Percentiles rank a stretch among this genome's conserved stretches.
Conservation (phyloP, 1,140 invertebrate species). For the Drosophila seguyi region DNA sequence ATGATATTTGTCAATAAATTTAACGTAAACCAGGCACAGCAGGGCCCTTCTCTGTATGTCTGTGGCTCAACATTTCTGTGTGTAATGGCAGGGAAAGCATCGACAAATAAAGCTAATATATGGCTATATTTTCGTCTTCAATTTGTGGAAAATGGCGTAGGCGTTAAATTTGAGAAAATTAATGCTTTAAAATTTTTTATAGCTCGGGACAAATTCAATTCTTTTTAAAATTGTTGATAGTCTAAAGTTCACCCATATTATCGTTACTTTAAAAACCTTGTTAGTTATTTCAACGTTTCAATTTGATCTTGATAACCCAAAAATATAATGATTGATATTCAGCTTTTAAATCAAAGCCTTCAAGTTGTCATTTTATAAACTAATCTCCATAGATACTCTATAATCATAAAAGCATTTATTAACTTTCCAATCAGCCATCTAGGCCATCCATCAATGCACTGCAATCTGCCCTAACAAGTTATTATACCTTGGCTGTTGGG, state of each 20-base stretch:
- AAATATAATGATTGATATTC: constrained; percentile 2
- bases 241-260: too few species aligned
- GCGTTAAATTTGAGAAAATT: constrained; percentile 3
- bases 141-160: constrained; percentile 1
- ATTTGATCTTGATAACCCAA: not conserved
- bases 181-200: not conserved
- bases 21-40: constrained; percentile 66
- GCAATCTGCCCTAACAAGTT: constrained; percentile 31
- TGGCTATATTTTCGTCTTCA: constrained; percentile 15
- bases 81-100: constrained; percentile 35
- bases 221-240: too few species aligned
- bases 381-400: not conserved
- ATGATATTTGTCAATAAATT: constrained; percentile 83
- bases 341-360: not conserved
- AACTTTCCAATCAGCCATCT: constrained; percentile 16
- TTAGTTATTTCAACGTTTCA: not conserved
- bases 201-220: too few species aligned
- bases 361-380: not conserved
- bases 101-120: constrained; percentile 35
- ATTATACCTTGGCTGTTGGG: constrained; percentile 17
- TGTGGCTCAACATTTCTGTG: constrained; percentile 33
- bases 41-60: constrained; percentile 34
- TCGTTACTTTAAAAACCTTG: not conserved
- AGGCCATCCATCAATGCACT: constrained; percentile 38
- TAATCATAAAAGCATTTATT: constrained; percentile 3